phyloP scores from a whole-genome alignment of 2,113 vertebrate species.

The Indicator indicator region DNA sequence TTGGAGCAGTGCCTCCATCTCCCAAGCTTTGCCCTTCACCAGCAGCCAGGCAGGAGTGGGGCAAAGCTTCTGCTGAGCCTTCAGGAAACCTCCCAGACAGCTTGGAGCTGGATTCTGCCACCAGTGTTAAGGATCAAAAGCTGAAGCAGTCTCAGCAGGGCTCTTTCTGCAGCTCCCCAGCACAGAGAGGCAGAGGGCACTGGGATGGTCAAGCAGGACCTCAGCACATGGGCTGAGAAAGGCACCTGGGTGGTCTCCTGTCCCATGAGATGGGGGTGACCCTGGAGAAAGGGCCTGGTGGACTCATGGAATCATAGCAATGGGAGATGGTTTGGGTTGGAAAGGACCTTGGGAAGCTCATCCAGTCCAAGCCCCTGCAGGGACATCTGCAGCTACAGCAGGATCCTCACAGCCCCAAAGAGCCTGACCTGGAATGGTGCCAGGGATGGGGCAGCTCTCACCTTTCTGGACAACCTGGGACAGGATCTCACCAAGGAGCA shows the following conservation, averaged over 20 bases:
- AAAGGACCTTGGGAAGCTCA: too few relatives aligned
- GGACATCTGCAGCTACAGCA: too few relatives aligned
- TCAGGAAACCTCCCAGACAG: not conserved
- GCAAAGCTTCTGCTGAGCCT: not conserved
- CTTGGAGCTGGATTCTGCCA: not conserved
- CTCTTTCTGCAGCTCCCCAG: not conserved
- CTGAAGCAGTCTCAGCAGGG: accelerated
- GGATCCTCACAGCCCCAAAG: too few relatives aligned
- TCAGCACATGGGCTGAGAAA: accelerated
- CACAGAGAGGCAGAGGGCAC: not conserved
- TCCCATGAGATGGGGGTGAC: accelerated
- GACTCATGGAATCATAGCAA: too few relatives aligned
- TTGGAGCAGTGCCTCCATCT: not conserved
- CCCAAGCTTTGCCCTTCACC: not conserved
- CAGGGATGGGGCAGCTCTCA: too few relatives aligned
- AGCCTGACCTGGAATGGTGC: too few relatives aligned
- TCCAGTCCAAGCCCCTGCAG: too few relatives aligned
- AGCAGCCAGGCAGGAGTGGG: not conserved
- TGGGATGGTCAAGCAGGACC: accelerated
- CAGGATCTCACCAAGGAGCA: too few relatives aligned
- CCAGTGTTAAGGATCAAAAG: not conserved
- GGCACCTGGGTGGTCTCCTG: not conserved
- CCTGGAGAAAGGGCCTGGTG: not conserved
- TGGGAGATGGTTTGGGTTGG: too few relatives aligned
- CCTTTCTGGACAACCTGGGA: too few relatives aligned